These are phyloP conservation scores for Leptatherina wallacei DNA, from an alignment of 2,797 vertebrate species.

Conservation along the genomic window DNA sequence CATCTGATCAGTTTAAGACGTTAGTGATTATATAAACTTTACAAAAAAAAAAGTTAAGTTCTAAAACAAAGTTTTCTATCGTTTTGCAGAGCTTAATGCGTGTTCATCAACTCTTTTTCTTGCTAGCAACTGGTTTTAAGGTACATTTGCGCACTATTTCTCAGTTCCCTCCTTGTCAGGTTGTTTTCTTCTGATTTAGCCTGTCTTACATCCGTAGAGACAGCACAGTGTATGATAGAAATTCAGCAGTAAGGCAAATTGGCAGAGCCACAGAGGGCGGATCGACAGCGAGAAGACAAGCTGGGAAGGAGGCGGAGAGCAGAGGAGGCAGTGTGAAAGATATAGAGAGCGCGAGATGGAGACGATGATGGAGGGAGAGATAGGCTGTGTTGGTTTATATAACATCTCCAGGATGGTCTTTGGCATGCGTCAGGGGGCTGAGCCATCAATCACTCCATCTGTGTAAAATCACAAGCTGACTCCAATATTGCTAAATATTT, in stretches of 20 bases:
- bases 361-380: slow-evolving; percentile 74
- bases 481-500: slow-evolving; percentile 99
- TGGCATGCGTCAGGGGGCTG: slow-evolving; percentile 90
- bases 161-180: slow-evolving; percentile 62
- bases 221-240: slow-evolving; percentile 74
- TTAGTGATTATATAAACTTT: not conserved
- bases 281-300: slow-evolving; percentile 80
- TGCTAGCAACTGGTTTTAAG: slow-evolving; percentile 35
- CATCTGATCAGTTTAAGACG: not conserved
- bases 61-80: slow-evolving; percentile 20
- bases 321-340: slow-evolving; percentile 81
- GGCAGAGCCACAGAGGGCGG: slow-evolving; percentile 80
- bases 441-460: slow-evolving; percentile 99
- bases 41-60: slow-evolving; percentile 3
- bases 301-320: slow-evolving; percentile 81
- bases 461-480: slow-evolving; percentile 99
- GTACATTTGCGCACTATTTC: slow-evolving; percentile 50
- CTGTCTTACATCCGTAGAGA: slow-evolving; percentile 66
- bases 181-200: slow-evolving; percentile 73
- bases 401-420: slow-evolving; percentile 90
- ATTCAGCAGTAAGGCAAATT: slow-evolving; percentile 80
- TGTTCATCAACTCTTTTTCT: not conserved
- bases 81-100: slow-evolving; percentile 13
- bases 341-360: slow-evolving; percentile 69
- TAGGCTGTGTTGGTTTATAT: slow-evolving; percentile 79